Evolutionary conservation across 2,888 invertebrate species (phyloP), one percentile per base, ranked within the genome.

Genomic region (Troides helena): DNA sequence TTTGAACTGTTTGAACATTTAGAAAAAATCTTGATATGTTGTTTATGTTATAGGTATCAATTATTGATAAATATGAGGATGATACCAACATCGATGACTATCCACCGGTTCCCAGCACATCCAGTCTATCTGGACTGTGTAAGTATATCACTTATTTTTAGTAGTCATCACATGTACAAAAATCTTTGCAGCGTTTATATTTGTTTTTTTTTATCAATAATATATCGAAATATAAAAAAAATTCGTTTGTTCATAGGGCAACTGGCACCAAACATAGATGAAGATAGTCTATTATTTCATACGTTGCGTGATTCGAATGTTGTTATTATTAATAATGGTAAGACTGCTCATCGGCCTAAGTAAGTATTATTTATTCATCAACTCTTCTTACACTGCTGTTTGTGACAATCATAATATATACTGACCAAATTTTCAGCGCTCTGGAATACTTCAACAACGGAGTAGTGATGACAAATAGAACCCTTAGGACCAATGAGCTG

Each of bases 381-480:
- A 50, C 57, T 59, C 62, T 50, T 65, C 10, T 53, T n/a, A 46
- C 65, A 43, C 60, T 50, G 67, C n/a, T 21, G 57, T 58, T 58
- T 58, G 3, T 58, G 57, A 58, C 57, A 14, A 58, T 58, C 14
- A 23, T 46, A 14, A 46, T 46, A 46, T 46, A 46, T 46, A 12
- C 46, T 46, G 14, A 14, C 3, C 12, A 46, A 62, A 46, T 64
- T 85, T 90, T 25, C 78, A 96, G 96, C 86, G 98, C 98, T 76
- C 95, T 96, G 74, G 97, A 98, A 87, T 97, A 97, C 93, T 98
- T 98, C 88, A 98, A 98, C 87, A 98, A 98, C 85, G 98, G 98
- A 36, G 97, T 98, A 43, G 98, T 98, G 65, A 94, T 98, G 80
- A 98, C 98, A 1, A 95, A 96, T 74, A 94, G 99, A 62, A 96